Conservation (phyloP, 2,113 vertebrate genomes). For the Triplophysa tibetana region DNA sequence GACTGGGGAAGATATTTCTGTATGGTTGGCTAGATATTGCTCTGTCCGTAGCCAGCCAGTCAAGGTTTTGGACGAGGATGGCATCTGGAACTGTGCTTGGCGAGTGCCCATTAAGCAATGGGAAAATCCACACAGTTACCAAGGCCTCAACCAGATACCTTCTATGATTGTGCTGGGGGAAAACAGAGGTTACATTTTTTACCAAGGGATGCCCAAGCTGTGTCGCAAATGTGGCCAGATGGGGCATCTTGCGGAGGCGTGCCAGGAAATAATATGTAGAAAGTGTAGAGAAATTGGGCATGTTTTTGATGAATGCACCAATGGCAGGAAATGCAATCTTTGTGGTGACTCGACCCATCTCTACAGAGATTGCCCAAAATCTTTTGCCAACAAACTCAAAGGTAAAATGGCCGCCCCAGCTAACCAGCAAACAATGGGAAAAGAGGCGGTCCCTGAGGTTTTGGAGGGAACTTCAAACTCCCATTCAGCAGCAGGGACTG, state of each 20-base stretch:
- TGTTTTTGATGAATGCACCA: constrained; percentile 5
- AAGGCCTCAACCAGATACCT: constrained; percentile 20
- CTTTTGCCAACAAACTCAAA: constrained; percentile 44
- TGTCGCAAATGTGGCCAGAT: constrained; percentile 20
- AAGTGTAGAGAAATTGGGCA: constrained; percentile 39
- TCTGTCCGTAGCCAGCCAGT: background rate
- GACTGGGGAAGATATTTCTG: constrained; percentile 18
- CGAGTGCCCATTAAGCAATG: constrained; percentile 19
- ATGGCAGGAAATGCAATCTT: constrained; percentile 41
- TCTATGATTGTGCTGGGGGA: constrained; percentile 27
- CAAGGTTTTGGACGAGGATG: constrained; percentile 19
- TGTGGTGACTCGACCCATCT: background rate
- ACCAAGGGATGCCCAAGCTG: background rate
- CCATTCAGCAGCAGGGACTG: background rate
- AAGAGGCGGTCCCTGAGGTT: no score
- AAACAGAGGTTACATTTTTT: constrained; percentile 22
- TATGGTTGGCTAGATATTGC: constrained; percentile 26
- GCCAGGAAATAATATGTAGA: constrained; percentile 12
- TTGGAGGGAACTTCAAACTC: background rate
- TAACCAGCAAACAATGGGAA: no score
- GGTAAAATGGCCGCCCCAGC: constrained; percentile 14
- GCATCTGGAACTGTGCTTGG: background rate
- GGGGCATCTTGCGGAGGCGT: constrained; percentile 17
- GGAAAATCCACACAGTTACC: background rate
- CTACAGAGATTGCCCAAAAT: constrained; percentile 41